Conservation (phyloP, 2,797 vertebrate genomes). For the Lemur catta region DNA sequence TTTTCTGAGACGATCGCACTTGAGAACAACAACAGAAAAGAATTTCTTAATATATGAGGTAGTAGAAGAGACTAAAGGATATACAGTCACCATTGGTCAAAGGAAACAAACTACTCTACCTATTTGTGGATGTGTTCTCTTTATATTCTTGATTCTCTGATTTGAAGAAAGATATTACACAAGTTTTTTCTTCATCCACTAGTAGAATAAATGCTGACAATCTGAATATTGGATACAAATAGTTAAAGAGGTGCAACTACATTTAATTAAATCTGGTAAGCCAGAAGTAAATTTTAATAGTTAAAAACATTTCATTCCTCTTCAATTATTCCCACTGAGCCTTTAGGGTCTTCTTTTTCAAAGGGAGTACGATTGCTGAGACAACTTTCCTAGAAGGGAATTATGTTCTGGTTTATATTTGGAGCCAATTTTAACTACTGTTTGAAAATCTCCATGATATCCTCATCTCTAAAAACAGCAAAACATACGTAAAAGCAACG, state of each 20-base stretch:
- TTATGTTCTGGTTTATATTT: neutral
- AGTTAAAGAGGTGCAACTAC: neutral
- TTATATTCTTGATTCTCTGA: neutral
- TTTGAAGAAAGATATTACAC: neutral
- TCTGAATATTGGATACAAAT: neutral
- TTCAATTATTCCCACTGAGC: neutral
- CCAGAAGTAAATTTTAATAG: slow-evolving; percentile 16
- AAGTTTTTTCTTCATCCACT: neutral
- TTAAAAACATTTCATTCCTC: neutral
- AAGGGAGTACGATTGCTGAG: neutral
- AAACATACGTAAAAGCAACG: neutral
- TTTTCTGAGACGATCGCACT: slow-evolving; percentile 24
- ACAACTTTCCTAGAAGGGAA: neutral
- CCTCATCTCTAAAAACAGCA: neutral
- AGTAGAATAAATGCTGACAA: neutral
- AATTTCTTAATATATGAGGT: neutral
- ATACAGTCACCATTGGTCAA: neutral
- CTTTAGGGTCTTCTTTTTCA: slow-evolving; percentile 17
- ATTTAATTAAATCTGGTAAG: slow-evolving; percentile 45
- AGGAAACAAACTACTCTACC: neutral
- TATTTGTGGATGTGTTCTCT: neutral
- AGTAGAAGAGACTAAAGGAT: neutral
- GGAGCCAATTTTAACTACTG: neutral
- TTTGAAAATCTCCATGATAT: neutral
- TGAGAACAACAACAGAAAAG: neutral